Percentiles rank a stretch among this genome's conserved stretches.
Conservation (phyloP, 2,113 vertebrate species). For the Sinocyclocheilus grahami region DNA sequence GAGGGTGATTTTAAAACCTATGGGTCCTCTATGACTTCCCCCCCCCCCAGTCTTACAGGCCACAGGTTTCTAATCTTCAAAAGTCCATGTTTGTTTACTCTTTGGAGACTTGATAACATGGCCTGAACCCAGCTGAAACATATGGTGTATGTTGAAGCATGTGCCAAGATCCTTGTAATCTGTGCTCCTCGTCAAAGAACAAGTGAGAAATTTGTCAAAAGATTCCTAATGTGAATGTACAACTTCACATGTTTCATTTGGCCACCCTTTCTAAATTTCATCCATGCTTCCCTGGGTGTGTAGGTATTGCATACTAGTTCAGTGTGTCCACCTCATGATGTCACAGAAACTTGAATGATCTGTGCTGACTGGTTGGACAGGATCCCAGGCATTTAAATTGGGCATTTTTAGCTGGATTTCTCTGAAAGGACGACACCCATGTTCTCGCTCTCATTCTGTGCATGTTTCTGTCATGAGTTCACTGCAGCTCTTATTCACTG, state of each 20-base stretch:
- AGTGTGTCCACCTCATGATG: conserved; percentile 10
- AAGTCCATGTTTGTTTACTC: background rate
- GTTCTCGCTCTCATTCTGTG: conserved; percentile 2
- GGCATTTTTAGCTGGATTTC: background rate
- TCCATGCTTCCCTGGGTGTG: background rate
- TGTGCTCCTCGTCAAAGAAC: background rate
- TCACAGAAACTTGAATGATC: conserved; percentile 16
- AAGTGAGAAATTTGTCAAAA: background rate
- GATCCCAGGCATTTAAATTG: background rate
- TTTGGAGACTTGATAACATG: background rate
- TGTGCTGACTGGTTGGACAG: conserved; percentile 18
- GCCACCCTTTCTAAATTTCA: background rate
- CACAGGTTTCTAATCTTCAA: background rate
- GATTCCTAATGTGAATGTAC: background rate
- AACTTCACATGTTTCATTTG: background rate
- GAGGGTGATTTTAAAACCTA: no score
- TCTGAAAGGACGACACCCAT: background rate
- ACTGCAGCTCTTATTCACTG: background rate
- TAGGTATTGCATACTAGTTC: background rate
- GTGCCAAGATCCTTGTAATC: background rate
- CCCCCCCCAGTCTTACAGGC: background rate
- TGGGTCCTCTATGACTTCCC: no score
- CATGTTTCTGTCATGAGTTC: background rate
- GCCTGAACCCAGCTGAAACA: background rate
- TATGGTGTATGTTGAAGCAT: background rate